Evolutionary conservation across 2,888 invertebrate species (phyloP), one percentile per base, ranked within the genome.

Genomic region (Nematopogon swammerdamellus): DNA sequence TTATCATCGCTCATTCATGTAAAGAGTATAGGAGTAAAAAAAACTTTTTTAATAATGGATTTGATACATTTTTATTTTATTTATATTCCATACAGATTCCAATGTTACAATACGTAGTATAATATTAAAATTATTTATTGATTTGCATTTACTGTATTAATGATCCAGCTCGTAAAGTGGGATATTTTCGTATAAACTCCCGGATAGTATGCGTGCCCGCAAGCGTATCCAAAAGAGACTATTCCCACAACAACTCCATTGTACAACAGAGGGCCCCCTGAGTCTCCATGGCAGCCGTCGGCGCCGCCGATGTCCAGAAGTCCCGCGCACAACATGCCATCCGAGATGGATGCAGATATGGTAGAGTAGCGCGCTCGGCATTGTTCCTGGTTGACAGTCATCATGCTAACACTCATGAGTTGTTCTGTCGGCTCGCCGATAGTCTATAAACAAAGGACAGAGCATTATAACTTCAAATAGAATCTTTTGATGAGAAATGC

Each of bases 161-260:
- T 59, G 57, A 79, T 70, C 77, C 77, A 79, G 55, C 71, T 65
- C 0, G 75, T 73, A 36, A 63, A 77, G 57, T 68, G 60, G 0
- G 76, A 73, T 48, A 75, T 58, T 61, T 74, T 79, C 6, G 77
- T 79, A 44, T 77, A 77, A 11, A 79, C 74, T 1, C 77, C 77
- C 1, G 77, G 77, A 53, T 67, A 79, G 50, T 68, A 73, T 2
- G 59, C 62, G 52, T 74, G 63, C 1, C 77, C 79, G 49, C 79
- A 79, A 1, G 70, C 72, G 52, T 69, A 74, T 1, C 79, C 77
- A 45, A 74, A 77, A 0, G 77, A 77, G 0, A 77, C 75, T 1
- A 77, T 57, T 4, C 79, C 77, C 0, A 72, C 66, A 0, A 77
- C 69, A 1, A 77, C 62, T 14, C 77, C 77, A 57, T 73, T 73